Percentiles rank a stretch among this genome's conserved stretches.
These are phyloP conservation scores for Ctenicera cuprea DNA, from an alignment of 2,888 invertebrate species.

Conservation along the genomic window DNA sequence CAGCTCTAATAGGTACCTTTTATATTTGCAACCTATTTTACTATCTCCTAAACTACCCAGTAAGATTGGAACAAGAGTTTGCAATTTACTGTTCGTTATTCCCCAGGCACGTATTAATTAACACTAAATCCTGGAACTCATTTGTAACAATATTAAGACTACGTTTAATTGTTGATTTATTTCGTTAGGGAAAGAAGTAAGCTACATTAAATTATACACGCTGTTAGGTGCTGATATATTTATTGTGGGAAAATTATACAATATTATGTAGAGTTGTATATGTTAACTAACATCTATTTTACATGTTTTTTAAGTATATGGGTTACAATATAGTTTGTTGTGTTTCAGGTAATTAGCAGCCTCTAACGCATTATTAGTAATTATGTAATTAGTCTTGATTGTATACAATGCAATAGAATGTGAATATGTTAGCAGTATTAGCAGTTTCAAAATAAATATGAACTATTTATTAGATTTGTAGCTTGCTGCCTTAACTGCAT, in stretches of 20 bases:
- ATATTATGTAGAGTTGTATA: not conserved
- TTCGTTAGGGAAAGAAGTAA: not conserved
- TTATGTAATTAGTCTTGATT: no score
- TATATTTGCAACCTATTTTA: not conserved
- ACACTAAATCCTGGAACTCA: not conserved
- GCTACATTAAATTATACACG: not conserved
- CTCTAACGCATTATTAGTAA: no score
- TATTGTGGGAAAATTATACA: not conserved
- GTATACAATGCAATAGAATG: no score
- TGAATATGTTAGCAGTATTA: no score
- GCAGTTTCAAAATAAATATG: no score
- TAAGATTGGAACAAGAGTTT: not conserved
- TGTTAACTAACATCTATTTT: not conserved
- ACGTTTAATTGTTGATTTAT: constrained; percentile 2
- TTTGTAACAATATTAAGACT: constrained; percentile 8
- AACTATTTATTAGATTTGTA: no score
- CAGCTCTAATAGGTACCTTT: no score
- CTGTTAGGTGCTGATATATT: not conserved
- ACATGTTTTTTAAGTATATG: not conserved
- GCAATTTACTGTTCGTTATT: constrained; percentile 5
- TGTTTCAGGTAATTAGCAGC: no score
- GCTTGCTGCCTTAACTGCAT: no score
- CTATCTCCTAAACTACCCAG: not conserved
- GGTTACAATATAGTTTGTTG: not conserved
- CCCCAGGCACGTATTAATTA: constrained; percentile 8